These are phyloP conservation scores for Sussaba pulchella DNA, from an alignment of 2,888 invertebrate genomes.

Conservation along the genomic window DNA sequence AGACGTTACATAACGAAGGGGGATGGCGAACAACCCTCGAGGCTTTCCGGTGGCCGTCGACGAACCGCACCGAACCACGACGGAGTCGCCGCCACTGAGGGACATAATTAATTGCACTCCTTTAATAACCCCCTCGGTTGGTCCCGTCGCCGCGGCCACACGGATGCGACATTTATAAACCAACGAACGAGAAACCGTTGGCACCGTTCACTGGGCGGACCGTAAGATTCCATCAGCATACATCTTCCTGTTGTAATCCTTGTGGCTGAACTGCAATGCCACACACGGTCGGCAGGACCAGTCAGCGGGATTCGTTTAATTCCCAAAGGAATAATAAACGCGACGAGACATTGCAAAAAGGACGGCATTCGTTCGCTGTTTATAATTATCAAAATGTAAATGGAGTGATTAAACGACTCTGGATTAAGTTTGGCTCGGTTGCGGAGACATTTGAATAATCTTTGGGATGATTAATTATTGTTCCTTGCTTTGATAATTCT, in stretches of 20 bases:
- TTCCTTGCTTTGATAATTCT: too few species aligned
- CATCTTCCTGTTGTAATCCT: constrained; percentile 80
- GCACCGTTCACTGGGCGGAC: constrained; percentile 72
- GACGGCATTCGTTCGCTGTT: background rate
- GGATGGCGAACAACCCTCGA: constrained; percentile 58
- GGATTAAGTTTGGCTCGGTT: too few species aligned
- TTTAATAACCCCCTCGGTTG: constrained; percentile 80
- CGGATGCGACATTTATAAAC: constrained; percentile 69
- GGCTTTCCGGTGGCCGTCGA: constrained; percentile 49
- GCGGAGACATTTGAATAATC: too few species aligned
- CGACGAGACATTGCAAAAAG: constrained; percentile 22
- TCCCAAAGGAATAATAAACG: constrained; percentile 63
- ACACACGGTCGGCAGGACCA: constrained; percentile 61
- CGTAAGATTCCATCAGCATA: constrained; percentile 82
- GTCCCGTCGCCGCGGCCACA: constrained; percentile 62
- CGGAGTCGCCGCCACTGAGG: constrained; percentile 65
- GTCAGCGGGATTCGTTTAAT: constrained; percentile 81
- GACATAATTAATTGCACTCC: constrained; percentile 82
- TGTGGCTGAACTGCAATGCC: constrained; percentile 74
- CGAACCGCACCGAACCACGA: constrained; percentile 57
- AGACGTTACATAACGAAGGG: constrained; percentile 49
- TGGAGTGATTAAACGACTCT: too few species aligned
- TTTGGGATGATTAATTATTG: too few species aligned
- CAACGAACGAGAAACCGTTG: constrained; percentile 44
- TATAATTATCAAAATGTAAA: background rate